Percentiles rank a stretch among this genome's conserved stretches.
Evolutionary conservation across 2,797 vertebrate genomes (phyloP).

Genomic region (Bryconaethiops microstoma): DNA sequence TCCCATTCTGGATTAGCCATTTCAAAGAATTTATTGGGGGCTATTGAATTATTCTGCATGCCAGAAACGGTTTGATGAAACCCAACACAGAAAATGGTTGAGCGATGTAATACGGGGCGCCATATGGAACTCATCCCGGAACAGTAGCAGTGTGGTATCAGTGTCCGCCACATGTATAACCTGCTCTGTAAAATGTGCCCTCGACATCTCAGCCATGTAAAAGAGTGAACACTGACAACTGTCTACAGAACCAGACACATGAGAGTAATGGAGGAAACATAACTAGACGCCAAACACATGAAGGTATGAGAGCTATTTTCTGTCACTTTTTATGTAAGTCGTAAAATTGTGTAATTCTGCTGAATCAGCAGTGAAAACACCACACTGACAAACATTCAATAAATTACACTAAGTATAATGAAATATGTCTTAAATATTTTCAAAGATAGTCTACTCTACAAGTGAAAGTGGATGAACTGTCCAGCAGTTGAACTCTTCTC

Average conservation of each 20-base stretch:
- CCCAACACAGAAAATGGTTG: slow-evolving; percentile 61
- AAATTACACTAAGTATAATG: slow-evolving; percentile 21
- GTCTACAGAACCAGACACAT: slow-evolving; percentile 53
- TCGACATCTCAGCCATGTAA: slow-evolving; percentile 56
- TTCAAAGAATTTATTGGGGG: slow-evolving; percentile 62
- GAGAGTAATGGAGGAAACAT: slow-evolving; percentile 7
- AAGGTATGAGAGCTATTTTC: not conserved
- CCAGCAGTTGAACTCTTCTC: slow-evolving; percentile 56
- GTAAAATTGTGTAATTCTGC: not conserved
- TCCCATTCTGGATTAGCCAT: slow-evolving; percentile 50
- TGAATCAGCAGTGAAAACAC: slow-evolving; percentile 23
- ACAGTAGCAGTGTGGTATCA: slow-evolving; percentile 70
- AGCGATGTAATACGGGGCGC: slow-evolving; percentile 56
- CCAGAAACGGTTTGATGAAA: slow-evolving; percentile 68
- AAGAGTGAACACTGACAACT: slow-evolving; percentile 5
- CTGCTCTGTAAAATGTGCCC: slow-evolving; percentile 66
- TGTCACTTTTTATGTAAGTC: slow-evolving; percentile 1
- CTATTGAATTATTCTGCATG: slow-evolving; percentile 70
- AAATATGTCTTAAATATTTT: slow-evolving; percentile 22
- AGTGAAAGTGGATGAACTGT: slow-evolving; percentile 39
- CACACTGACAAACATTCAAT: not conserved
- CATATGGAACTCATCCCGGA: slow-evolving; percentile 74
- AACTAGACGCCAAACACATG: not conserved
- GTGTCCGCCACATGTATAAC: slow-evolving; percentile 64
- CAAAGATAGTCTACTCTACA: slow-evolving; percentile 5